phyloP scores from a whole-genome alignment of 2,113 vertebrate species.

The Amphilophus citrinellus region DNA sequence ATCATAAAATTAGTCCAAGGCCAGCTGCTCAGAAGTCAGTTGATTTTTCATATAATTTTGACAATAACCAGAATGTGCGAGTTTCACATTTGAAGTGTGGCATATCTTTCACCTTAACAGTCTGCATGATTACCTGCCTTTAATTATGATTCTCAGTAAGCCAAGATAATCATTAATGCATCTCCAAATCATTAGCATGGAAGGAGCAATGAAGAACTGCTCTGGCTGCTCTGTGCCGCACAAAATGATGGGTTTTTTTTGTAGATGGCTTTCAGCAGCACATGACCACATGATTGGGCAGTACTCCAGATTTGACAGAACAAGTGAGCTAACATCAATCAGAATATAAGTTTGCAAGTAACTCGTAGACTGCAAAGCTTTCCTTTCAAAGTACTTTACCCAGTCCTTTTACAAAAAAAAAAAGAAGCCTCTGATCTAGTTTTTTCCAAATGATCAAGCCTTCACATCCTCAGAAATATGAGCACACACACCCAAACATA shows the following conservation, averaged over 20 bases:
- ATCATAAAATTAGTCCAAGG: background rate
- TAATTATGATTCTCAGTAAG: background rate
- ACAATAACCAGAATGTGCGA: too few species aligned
- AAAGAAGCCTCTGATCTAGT: conserved; percentile 1
- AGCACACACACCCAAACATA: conserved; percentile 4
- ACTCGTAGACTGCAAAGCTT: background rate
- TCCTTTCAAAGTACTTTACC: background rate
- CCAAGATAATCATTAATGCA: background rate
- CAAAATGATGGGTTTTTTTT: background rate
- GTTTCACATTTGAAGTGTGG: too few species aligned
- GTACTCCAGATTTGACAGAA: background rate
- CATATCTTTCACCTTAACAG: background rate
- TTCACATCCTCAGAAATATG: background rate
- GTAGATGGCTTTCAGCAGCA: background rate
- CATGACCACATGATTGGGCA: background rate
- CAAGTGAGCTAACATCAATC: background rate
- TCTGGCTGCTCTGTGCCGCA: background rate
- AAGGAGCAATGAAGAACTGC: background rate
- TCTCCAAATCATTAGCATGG: background rate
- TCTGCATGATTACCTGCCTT: background rate
- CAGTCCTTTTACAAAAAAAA: background rate
- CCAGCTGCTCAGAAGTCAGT: background rate
- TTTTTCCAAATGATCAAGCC: conserved; percentile 28
- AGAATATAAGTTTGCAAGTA: background rate
- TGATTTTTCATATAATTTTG: too few species aligned